These are phyloP conservation scores for Ips typographus DNA, from an alignment of 1,140 invertebrate species.

Conservation along the genomic window DNA sequence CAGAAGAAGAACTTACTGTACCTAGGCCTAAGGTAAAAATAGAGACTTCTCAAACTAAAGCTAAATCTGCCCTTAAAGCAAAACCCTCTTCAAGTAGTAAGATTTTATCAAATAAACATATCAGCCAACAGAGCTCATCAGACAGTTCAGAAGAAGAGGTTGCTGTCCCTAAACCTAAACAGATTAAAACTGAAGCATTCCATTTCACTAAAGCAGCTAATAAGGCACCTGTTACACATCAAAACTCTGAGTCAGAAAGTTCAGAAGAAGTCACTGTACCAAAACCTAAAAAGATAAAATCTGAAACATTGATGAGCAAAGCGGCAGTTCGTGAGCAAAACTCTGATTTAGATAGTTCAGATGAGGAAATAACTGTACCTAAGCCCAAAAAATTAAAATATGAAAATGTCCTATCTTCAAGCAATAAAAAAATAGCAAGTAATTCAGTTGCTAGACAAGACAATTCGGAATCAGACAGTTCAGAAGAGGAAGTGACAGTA, in stretches of 20 bases:
- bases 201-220: neutral
- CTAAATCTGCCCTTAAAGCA: too few species aligned
- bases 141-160: slow-evolving; percentile 6
- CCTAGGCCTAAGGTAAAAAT: too few species aligned
- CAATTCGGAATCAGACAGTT: neutral
- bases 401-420: neutral
- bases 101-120: too few species aligned
- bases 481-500: neutral
- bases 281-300: neutral
- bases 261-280: slow-evolving; percentile 2
- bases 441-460: neutral
- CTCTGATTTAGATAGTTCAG: too few species aligned
- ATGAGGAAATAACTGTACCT: neutral
- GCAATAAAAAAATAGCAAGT: neutral
- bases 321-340: neutral
- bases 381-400: neutral
- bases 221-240: too few species aligned
- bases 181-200: neutral
- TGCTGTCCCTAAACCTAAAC: neutral
- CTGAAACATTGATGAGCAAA: neutral
- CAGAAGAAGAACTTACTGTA: too few species aligned
- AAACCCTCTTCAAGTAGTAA: too few species aligned
- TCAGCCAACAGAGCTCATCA: too few species aligned
- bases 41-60: too few species aligned
- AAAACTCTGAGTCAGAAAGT: neutral